Base-by-base conservation (phyloP, 2,113 vertebrate species). In the Toxotes jaculatrix region DNA sequence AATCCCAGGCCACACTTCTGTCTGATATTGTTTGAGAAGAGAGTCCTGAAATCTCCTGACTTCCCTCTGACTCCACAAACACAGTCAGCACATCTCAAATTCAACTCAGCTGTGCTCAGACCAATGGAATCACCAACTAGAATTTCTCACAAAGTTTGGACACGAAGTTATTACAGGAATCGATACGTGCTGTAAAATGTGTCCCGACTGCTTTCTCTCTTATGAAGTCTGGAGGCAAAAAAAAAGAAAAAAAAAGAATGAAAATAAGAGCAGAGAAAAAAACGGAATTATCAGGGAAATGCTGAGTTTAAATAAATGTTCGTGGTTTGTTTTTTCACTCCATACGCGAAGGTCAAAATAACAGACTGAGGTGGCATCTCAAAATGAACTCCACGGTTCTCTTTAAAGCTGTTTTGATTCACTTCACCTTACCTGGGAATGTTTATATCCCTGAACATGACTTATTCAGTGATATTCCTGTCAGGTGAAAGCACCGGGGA, bases 401-500 rank as follows among this genome's bases (percentile, higher is more conserved):
- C 34, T 68, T 55, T 65, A 61, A 79, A 85, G 67, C 80, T 85
- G 76, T 84, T 86, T 85, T 71, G 59, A 88, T 86, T 85, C 71
- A 49, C n/a, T 86, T 74, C 73, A 63, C 82, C 73, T 77, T 82
- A 79, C 79, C 65, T 60, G 47, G 64, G 82, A 89, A 87, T 79
- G 86, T 88, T 89, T 88, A 61, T 80, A 76, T 91, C 78, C 63
- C 86, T 73, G 65, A 75, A 76, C 82, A 88, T 90, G 87, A 90
- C 82, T 91, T 90, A 93, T 90, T 92, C 85, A 88, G 78, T 14
- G 71, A 78, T 78, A 76, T 81, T 86, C 76, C 62, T 81, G 74
- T 87, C 71, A 79, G 78, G 55, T 79, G 77, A 40, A 83, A 82
- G 62, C 80, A 68, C 67, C 0, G n/a, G 64, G 34, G 60, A 87